These are phyloP conservation scores for Toxotes lorentzi DNA, from an alignment of 2,797 vertebrate species.

Conservation along the genomic window DNA sequence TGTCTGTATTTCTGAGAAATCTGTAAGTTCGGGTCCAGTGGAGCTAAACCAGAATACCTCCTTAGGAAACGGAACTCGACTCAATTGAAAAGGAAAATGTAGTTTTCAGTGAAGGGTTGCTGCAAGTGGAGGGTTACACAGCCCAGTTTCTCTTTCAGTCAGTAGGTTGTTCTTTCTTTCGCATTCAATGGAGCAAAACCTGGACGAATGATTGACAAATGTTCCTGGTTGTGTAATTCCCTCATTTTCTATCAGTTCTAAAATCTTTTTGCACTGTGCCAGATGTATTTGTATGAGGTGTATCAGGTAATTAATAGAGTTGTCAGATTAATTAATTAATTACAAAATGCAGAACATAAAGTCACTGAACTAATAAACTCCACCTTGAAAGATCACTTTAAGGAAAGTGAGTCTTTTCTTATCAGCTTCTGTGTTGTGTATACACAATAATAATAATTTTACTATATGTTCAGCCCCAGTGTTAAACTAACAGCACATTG, in stretches of 20 bases:
- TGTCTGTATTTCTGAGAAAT: not conserved
- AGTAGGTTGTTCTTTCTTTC: not conserved
- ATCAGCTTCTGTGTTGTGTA: slow-evolving; percentile 16
- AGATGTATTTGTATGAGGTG: not conserved
- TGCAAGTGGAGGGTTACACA: slow-evolving; percentile 6
- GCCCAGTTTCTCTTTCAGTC: slow-evolving; percentile 1
- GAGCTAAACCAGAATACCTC: slow-evolving; percentile 37
- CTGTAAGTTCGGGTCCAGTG: not conserved
- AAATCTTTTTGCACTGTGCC: not conserved
- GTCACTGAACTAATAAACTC: slow-evolving; percentile 9
- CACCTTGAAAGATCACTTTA: not conserved
- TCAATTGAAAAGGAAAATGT: slow-evolving; percentile 10
- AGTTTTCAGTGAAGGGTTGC: slow-evolving; percentile 29
- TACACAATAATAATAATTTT: slow-evolving; percentile 7
- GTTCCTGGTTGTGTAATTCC: slow-evolving; percentile 1
- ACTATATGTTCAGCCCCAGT: not conserved
- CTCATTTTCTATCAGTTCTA: slow-evolving; percentile 3
- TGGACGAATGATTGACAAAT: slow-evolving; percentile 39
- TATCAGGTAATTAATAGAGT: not conserved
- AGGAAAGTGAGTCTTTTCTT: not conserved
- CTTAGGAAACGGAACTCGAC: slow-evolving; percentile 25
- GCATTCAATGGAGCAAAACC: not conserved
- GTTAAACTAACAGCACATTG: not conserved
- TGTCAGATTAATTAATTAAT: slow-evolving; percentile 21
- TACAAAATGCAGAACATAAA: slow-evolving; percentile 3